Percentiles rank a stretch among this genome's conserved stretches.
These are phyloP conservation scores for Timema cristinae DNA, from an alignment of 2,888 invertebrate species.

Conservation along the genomic window DNA sequence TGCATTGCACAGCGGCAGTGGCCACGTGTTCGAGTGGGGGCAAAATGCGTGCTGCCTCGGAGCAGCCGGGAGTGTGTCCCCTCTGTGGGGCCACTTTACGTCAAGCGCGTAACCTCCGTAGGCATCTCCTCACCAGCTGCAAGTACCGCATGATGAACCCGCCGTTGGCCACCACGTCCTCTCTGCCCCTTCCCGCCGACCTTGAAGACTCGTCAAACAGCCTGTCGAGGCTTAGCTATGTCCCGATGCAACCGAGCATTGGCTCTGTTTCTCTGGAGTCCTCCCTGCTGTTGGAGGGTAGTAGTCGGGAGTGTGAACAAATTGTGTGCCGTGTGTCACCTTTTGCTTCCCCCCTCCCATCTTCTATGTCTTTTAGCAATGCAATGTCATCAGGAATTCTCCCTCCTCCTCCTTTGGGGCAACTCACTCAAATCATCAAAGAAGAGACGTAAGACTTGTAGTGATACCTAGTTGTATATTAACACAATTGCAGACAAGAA, in stretches of 20 bases:
- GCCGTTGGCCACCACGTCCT: not conserved
- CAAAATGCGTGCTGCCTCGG: constrained; percentile 52
- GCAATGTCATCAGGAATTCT: too few species aligned
- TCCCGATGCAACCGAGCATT: too few species aligned
- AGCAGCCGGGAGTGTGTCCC: constrained; percentile 58
- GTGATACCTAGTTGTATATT: too few species aligned
- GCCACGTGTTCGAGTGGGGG: constrained; percentile 15
- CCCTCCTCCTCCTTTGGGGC: too few species aligned
- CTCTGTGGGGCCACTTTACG: constrained; percentile 56
- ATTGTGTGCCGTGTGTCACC: constrained; percentile 30
- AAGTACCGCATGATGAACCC: constrained; percentile 39
- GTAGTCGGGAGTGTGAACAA: constrained; percentile 20
- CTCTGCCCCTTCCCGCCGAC: not conserved
- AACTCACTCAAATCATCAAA: too few species aligned
- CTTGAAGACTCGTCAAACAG: not conserved
- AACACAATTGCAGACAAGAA: too few species aligned
- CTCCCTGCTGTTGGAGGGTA: not conserved
- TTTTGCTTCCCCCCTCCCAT: constrained; percentile 18
- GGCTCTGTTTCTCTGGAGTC: too few species aligned
- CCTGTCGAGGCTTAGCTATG: too few species aligned
- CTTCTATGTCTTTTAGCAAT: constrained; percentile 18
- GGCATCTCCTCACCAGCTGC: constrained; percentile 50
- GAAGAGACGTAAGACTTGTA: too few species aligned
- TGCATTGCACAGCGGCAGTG: too few species aligned
- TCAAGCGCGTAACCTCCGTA: constrained; percentile 56